phyloP scores from a whole-genome alignment of 2,113 vertebrate species.

The Catharus fuscescens region DNA sequence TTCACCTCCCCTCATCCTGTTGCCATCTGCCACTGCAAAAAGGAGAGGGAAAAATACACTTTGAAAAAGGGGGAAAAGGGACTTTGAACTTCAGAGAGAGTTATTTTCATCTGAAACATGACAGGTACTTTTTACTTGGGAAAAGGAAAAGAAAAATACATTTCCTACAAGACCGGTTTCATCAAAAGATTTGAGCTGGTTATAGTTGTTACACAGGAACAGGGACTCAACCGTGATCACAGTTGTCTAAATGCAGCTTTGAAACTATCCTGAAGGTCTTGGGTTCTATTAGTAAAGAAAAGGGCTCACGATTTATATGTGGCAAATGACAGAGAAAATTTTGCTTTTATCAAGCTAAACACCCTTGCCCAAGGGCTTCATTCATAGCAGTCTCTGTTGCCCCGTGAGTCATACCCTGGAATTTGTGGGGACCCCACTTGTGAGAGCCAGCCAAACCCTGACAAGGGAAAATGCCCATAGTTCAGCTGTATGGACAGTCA shows the following conservation, averaged over 20 bases:
- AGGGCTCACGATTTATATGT: not conserved
- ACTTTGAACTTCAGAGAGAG: not conserved
- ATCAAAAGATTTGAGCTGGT: not conserved
- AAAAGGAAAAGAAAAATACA: not conserved
- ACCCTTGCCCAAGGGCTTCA: not conserved
- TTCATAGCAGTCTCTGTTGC: not conserved
- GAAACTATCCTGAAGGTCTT: not conserved
- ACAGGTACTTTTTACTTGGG: not conserved
- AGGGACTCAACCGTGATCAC: not conserved
- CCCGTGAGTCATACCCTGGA: not conserved
- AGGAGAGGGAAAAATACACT: not conserved
- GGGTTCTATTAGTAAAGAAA: not conserved
- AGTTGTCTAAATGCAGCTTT: not conserved
- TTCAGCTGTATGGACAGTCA: not conserved
- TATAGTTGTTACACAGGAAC: not conserved
- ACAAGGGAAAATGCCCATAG: not conserved
- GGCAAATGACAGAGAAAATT: not conserved
- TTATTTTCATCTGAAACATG: not conserved
- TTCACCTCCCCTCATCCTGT: not conserved
- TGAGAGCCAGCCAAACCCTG: not conserved
- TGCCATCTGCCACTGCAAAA: not conserved
- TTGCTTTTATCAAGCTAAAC: not conserved
- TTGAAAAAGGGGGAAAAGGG: not conserved
- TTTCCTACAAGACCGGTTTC: not conserved
- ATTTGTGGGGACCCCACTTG: fast-evolving